These are phyloP conservation scores for Euzophera pinguis DNA, from an alignment of 2,888 invertebrate genomes.

Conservation along the genomic window DNA sequence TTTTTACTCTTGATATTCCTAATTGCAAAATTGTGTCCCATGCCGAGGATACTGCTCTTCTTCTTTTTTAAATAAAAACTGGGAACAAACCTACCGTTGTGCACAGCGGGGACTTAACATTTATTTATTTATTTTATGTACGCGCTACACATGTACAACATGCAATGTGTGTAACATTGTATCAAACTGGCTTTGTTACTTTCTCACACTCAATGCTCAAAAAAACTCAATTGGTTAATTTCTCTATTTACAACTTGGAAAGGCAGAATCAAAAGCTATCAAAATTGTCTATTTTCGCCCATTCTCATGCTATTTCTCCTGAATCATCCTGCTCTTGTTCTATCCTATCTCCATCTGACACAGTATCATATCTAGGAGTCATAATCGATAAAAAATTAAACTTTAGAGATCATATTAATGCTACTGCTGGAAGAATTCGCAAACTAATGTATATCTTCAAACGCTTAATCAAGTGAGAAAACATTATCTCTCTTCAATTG, in stretches of 20 bases:
- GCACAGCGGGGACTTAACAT: neutral
- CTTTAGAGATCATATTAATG: too few species aligned
- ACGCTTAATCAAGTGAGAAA: too few species aligned
- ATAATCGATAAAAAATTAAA: neutral
- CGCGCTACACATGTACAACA: too few species aligned
- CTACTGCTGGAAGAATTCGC: too few species aligned
- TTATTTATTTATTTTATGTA: too few species aligned
- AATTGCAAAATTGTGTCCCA: neutral
- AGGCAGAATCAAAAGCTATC: neutral
- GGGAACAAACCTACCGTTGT: neutral
- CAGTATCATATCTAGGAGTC: neutral
- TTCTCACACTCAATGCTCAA: neutral
- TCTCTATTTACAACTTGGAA: neutral
- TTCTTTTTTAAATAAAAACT: neutral
- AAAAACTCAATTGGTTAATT: neutral
- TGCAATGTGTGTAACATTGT: too few species aligned
- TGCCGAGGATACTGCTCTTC: neutral
- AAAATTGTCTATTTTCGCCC: neutral
- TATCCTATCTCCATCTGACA: neutral
- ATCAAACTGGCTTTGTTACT: neutral
- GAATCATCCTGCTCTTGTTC: neutral
- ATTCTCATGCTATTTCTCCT: neutral
- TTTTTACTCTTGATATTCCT: neutral
- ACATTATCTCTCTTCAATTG: too few species aligned
- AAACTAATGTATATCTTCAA: too few species aligned